phyloP scores from a whole-genome alignment of 2,888 invertebrate species.

The Leptopilina syphax region DNA sequence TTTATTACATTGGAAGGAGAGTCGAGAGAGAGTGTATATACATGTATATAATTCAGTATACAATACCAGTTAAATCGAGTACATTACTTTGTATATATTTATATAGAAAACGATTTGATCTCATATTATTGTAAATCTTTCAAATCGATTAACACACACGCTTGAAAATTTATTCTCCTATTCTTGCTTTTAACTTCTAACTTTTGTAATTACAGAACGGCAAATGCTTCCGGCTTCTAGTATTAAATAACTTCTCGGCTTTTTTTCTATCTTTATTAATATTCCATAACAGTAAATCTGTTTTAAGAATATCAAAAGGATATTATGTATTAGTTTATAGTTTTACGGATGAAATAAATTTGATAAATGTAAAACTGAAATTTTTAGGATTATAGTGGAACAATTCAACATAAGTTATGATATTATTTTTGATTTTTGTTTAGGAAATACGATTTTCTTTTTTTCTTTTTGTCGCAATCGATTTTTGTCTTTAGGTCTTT shows the following conservation, averaged over 20 bases:
- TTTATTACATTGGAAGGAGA: conserved; percentile 6
- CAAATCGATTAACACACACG: conserved; percentile 15
- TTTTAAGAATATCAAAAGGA: not conserved
- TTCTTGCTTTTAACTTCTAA: conserved; percentile 8
- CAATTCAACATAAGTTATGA: too few relatives aligned
- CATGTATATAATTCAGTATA: not conserved
- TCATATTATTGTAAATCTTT: conserved; percentile 20
- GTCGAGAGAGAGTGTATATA: not conserved
- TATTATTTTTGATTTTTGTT: too few relatives aligned
- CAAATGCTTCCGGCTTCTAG: conserved; percentile 15
- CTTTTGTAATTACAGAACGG: conserved; percentile 5
- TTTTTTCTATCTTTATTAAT: not conserved
- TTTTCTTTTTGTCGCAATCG: too few relatives aligned
- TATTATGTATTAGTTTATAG: not conserved
- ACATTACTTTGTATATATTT: conserved; percentile 7
- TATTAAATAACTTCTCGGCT: conserved; percentile 6
- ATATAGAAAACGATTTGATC: not conserved
- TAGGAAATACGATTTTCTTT: too few relatives aligned
- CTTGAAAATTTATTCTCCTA: conserved; percentile 20
- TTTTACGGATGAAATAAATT: not conserved
- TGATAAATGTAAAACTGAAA: not conserved
- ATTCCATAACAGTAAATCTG: conserved; percentile 1
- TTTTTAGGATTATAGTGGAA: too few relatives aligned
- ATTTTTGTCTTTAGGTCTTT: too few relatives aligned
- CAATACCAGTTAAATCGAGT: conserved; percentile 12